Evolutionary conservation across 2,888 invertebrate genomes (phyloP).

Genomic region (Panopea generosa): DNA sequence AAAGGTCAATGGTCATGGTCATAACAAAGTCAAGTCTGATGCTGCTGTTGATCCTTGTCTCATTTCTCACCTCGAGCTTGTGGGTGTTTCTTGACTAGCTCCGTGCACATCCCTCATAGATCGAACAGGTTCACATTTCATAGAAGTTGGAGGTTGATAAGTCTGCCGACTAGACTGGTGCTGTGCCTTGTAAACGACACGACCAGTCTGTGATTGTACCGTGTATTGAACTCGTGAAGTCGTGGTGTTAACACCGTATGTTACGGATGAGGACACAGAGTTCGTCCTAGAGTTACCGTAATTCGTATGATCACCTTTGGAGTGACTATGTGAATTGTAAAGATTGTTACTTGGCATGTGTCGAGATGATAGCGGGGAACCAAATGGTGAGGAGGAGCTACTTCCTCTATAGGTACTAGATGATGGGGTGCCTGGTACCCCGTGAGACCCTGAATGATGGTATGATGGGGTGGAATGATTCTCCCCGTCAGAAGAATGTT

Average conservation of each 20-base stretch:
- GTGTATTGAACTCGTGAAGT: constrained; percentile 74
- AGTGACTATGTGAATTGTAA: constrained; percentile 31
- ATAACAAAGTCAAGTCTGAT: constrained; percentile 50
- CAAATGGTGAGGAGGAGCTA: constrained; percentile 47
- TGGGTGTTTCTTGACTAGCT: constrained; percentile 52
- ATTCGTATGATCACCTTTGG: constrained; percentile 36
- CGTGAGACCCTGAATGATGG: constrained; percentile 23
- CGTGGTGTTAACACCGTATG: constrained; percentile 50
- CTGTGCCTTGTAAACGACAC: constrained; percentile 67
- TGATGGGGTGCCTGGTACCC: constrained; percentile 12
- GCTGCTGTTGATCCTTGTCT: constrained; percentile 48
- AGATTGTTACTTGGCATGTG: constrained; percentile 57
- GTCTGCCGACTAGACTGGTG: constrained; percentile 74
- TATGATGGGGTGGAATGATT: constrained; percentile 64
- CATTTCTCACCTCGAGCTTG: constrained; percentile 61
- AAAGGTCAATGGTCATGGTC: constrained; percentile 13
- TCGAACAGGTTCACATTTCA: constrained; percentile 86
- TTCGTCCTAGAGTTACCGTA: constrained; percentile 38
- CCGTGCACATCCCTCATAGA: constrained; percentile 50
- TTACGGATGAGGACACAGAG: constrained; percentile 43
- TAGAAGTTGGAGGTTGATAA: constrained; percentile 87
- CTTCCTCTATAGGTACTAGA: constrained; percentile 32
- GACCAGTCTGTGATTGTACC: constrained; percentile 68
- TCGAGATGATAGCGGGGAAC: constrained; percentile 57
- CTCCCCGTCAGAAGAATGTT: constrained; percentile 77